Conservation (phyloP, 2,888 invertebrate species). For the Liodrosophila aerea region DNA sequence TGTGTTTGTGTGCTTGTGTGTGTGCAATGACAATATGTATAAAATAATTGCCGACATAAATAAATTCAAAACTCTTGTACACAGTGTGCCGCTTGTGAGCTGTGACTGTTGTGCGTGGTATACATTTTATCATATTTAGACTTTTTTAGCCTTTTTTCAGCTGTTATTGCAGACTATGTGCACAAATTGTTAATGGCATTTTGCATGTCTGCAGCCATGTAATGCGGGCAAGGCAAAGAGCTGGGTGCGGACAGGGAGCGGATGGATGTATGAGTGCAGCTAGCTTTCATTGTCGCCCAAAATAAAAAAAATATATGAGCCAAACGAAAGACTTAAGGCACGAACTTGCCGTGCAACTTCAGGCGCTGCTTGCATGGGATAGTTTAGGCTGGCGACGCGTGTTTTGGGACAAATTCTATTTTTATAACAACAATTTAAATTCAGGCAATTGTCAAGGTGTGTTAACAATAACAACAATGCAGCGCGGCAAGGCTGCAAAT, state of each 20-base stretch:
- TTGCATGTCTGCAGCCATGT: constrained; percentile 51
- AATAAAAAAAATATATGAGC: constrained; percentile 19
- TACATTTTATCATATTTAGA: constrained; percentile 56
- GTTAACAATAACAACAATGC: constrained; percentile 51
- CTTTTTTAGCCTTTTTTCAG: constrained; percentile 24
- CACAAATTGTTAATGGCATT: constrained; percentile 68
- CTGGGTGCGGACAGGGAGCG: constrained; percentile 1
- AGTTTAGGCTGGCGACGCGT: constrained; percentile 49
- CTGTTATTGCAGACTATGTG: constrained; percentile 47
- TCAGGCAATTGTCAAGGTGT: constrained; percentile 75
- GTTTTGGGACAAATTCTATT: constrained; percentile 78
- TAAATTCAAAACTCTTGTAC: constrained; percentile 71
- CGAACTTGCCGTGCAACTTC: constrained; percentile 58
- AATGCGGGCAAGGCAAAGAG: constrained; percentile 9
- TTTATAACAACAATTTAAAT: constrained; percentile 76
- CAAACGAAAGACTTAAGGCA: constrained; percentile 74
- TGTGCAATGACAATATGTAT: constrained; percentile 77
- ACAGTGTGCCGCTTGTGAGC: constrained; percentile 33
- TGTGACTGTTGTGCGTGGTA: constrained; percentile 57
- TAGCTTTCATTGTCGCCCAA: constrained; percentile 73
- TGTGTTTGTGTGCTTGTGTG: constrained; percentile 7
- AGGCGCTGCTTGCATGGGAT: constrained; percentile 44
- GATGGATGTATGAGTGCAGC: constrained; percentile 51
- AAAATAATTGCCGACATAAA: constrained; percentile 81
- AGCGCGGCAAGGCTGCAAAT: constrained; percentile 24